Evolutionary conservation across 2,113 vertebrate species (phyloP).

Genomic region (Tetrao urogallus): DNA sequence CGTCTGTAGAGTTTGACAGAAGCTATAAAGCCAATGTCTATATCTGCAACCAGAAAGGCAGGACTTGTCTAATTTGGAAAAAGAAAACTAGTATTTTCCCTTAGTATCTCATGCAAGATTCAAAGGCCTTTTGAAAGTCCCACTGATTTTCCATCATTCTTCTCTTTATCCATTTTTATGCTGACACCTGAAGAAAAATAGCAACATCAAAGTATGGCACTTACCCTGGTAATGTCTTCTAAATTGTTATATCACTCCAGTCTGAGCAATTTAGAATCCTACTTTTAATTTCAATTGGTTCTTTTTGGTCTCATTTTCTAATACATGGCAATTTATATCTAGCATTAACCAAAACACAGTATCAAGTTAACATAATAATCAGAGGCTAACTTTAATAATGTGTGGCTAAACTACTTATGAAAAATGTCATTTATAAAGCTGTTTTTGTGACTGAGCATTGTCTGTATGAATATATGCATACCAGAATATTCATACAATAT

Average conservation of each 20-base stretch:
- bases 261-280: neutral
- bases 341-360: neutral
- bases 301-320: conserved; percentile 20
- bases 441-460: neutral
- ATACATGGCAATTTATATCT: neutral
- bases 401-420: neutral
- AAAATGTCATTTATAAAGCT: neutral
- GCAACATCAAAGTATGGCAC: neutral
- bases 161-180: neutral
- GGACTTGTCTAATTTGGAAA: neutral
- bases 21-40: neutral
- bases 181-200: neutral
- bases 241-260: neutral
- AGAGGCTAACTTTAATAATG: neutral
- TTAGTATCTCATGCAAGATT: neutral
- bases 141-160: neutral
- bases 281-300: neutral
- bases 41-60: neutral
- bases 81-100: neutral
- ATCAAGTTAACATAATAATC: neutral
- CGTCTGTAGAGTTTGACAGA: neutral
- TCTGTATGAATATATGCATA: neutral
- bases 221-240: neutral
- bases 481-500: neutral
- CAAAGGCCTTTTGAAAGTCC: neutral